Percentiles rank a stretch among this genome's conserved stretches.
Conservation (phyloP, 1,140 invertebrate genomes). For the Paraescarpia echinospica region DNA sequence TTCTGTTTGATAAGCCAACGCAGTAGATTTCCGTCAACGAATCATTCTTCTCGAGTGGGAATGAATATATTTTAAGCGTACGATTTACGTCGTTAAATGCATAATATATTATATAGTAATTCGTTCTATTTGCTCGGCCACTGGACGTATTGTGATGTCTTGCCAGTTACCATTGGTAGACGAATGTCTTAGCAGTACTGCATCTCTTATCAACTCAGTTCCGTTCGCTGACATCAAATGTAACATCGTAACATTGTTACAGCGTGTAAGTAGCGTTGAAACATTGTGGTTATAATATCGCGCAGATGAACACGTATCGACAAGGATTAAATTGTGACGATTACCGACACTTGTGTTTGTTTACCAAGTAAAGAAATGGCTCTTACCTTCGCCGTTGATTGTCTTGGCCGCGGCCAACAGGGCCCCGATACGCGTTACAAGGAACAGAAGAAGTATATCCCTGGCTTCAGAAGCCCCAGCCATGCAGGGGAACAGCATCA, state of each 20-base stretch:
- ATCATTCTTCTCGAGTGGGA: not conserved
- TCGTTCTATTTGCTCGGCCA: not conserved
- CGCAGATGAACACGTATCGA: not conserved
- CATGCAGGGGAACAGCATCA: not conserved
- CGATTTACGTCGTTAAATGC: not conserved
- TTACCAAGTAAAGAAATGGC: not conserved
- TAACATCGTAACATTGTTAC: not conserved
- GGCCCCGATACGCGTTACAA: not conserved
- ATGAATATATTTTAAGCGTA: not conserved
- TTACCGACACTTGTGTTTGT: not conserved
- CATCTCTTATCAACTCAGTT: no score
- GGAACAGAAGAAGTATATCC: not conserved
- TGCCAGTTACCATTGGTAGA: not conserved
- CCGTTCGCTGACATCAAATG: not conserved
- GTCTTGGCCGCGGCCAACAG: not conserved
- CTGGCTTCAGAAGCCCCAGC: not conserved
- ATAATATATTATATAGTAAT: not conserved
- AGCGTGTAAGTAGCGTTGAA: not conserved
- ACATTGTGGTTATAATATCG: not conserved
- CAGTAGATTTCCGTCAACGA: not conserved
- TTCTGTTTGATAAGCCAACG: not conserved
- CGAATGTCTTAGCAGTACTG: not conserved
- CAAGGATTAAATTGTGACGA: not conserved
- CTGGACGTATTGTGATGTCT: not conserved
- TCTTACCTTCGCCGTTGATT: not conserved